Evolutionary conservation across 2,888 invertebrate genomes (phyloP).

Genomic region (Xiphydria camelus): DNA sequence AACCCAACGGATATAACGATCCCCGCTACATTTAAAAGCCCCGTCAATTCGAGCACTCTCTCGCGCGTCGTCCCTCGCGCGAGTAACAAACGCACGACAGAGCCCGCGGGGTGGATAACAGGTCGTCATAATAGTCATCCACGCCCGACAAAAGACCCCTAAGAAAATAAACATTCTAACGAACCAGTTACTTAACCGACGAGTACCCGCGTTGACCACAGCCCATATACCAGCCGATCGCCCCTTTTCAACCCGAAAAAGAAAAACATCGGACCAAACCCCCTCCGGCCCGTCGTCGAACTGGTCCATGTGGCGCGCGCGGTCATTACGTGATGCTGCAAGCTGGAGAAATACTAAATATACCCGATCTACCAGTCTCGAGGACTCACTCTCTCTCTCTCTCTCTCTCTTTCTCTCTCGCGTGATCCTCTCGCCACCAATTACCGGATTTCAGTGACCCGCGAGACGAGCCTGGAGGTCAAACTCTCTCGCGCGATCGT

Average conservation of each 20-base stretch:
- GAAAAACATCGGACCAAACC: slow-evolving; percentile 22
- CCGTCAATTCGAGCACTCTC: too few species aligned
- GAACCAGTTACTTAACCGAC: slow-evolving; percentile 56
- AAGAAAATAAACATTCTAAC: slow-evolving; percentile 56
- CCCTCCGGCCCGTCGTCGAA: slow-evolving; percentile 23
- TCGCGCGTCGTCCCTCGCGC: neutral
- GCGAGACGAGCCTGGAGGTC: neutral
- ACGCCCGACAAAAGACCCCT: slow-evolving; percentile 47
- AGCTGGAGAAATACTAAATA: slow-evolving; percentile 43
- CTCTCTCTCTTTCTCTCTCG: too few species aligned
- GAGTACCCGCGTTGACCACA: slow-evolving; percentile 24
- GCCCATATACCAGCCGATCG: slow-evolving; percentile 24
- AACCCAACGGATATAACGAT: too few species aligned
- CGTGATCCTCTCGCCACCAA: too few species aligned
- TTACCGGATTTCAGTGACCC: neutral
- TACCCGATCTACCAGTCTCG: slow-evolving; percentile 31
- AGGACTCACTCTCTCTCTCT: slow-evolving; percentile 25
- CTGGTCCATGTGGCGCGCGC: neutral
- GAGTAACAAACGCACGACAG: neutral
- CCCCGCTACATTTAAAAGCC: too few species aligned
- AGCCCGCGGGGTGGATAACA: slow-evolving; percentile 40
- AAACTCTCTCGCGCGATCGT: too few species aligned
- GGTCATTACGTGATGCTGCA: slow-evolving; percentile 33
- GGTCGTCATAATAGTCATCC: slow-evolving; percentile 55
- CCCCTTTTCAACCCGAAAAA: slow-evolving; percentile 9